Percentiles rank a stretch among this genome's conserved stretches.
phyloP scores from a whole-genome alignment of 2,888 invertebrate genomes.

The Sarcophaga variegata region DNA sequence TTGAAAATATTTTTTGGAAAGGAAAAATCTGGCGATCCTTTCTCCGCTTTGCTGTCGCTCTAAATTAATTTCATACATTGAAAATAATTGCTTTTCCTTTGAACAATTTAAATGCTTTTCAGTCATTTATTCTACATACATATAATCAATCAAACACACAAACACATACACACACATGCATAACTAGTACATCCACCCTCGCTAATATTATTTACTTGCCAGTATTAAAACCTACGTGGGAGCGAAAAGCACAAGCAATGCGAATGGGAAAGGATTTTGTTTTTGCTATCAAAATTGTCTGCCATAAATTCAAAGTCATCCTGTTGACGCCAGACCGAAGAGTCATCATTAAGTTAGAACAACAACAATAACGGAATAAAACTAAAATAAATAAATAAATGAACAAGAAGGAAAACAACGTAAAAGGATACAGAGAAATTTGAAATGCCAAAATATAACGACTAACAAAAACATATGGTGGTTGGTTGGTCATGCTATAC shows the following conservation, averaged over 20 bases:
- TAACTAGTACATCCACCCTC: not conserved
- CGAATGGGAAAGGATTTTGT: not conserved
- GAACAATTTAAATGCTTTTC: slow-evolving; percentile 11
- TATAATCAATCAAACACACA: too few species aligned
- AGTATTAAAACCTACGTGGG: not conserved
- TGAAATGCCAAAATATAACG: not conserved
- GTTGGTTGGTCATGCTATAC: not conserved
- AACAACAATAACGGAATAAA: slow-evolving; percentile 37
- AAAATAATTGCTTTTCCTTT: slow-evolving; percentile 30
- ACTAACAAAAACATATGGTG: slow-evolving; percentile 20
- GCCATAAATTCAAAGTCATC: slow-evolving; percentile 60
- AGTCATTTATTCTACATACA: not conserved
- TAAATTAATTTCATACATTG: not conserved
- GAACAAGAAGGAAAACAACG: not conserved
- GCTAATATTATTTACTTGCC: not conserved
- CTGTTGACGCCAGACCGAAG: slow-evolving; percentile 52
- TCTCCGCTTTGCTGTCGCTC: not conserved
- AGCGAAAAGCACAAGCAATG: too few species aligned
- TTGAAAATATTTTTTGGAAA: not conserved
- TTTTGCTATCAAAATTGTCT: slow-evolving; percentile 54
- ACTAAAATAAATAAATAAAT: slow-evolving; percentile 9
- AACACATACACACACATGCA: too few species aligned
- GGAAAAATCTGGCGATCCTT: not conserved
- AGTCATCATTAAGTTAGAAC: slow-evolving; percentile 57
- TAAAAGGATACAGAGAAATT: not conserved